Evolutionary conservation across 2,888 invertebrate genomes (phyloP).

Genomic region (Bimastos eiseni): DNA sequence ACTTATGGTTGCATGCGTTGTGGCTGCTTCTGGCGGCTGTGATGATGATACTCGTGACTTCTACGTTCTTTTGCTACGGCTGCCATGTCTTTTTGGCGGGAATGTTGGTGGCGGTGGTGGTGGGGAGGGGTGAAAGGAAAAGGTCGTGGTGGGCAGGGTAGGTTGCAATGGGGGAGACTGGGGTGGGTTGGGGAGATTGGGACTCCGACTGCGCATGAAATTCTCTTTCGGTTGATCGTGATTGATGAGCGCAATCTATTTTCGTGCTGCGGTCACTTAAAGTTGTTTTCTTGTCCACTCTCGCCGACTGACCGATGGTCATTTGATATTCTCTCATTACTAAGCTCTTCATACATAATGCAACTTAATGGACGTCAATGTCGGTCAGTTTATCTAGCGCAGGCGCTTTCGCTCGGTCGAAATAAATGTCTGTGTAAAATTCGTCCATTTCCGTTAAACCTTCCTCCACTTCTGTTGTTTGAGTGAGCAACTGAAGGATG

Average conservation of each 20-base stretch:
- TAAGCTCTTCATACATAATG: slow-evolving; percentile 20
- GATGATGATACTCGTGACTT: not conserved
- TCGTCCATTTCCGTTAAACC: slow-evolving; percentile 5
- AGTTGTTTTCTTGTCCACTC: slow-evolving; percentile 13
- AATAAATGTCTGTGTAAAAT: not conserved
- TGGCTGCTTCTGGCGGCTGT: not conserved
- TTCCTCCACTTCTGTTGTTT: not conserved
- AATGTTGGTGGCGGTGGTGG: not conserved
- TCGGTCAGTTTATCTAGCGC: slow-evolving; percentile 21
- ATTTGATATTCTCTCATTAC: slow-evolving; percentile 13
- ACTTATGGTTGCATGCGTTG: no score
- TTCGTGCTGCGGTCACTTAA: slow-evolving; percentile 13
- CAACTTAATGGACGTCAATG: slow-evolving; percentile 14
- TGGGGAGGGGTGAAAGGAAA: not conserved
- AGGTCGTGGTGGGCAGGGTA: not conserved
- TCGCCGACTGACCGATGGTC: not conserved
- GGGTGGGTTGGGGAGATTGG: not conserved
- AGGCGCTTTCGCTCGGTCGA: not conserved
- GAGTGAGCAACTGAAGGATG: not conserved
- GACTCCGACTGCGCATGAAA: not conserved
- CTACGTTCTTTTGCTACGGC: not conserved
- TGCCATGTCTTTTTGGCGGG: not conserved
- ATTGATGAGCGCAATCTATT: not conserved
- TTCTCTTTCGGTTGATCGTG: slow-evolving; percentile 7
- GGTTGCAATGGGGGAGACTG: no score